A percentile compares a stretch with the other conserved stretches of the same genome.
Conservation (phyloP, 37 sponge, comb jelly and placozoan genomes). For the Beroe forskalii region DNA sequence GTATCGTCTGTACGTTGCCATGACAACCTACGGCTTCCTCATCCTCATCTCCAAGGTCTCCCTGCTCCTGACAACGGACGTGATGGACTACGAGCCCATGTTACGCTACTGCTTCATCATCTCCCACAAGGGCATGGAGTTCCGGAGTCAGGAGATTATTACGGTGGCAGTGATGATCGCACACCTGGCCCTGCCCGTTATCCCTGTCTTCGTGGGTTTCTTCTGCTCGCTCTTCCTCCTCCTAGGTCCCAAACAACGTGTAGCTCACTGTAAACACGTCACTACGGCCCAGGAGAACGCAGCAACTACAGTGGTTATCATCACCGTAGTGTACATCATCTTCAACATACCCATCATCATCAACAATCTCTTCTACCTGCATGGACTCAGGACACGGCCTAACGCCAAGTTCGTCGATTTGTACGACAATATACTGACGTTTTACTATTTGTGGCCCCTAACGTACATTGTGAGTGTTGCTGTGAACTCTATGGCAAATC, state of each 20-base stretch:
- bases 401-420: not conserved
- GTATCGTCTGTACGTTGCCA: not conserved
- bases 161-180: not conserved
- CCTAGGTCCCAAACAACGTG: not conserved
- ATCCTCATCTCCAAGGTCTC: not conserved
- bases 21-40: not conserved
- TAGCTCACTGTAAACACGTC: not conserved
- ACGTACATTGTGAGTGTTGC: conserved; percentile 31
- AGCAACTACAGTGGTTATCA: not conserved
- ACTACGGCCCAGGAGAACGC: not conserved
- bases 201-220: not conserved
- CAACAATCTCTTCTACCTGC: not conserved
- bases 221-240: not conserved
- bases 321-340: conserved; percentile 2
- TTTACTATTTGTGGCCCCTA: conserved; percentile 13
- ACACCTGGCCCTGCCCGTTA: conserved; percentile 19
- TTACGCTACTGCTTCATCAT: conserved; percentile 20
- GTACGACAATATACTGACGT: not conserved
- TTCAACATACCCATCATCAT: conserved; percentile 9
- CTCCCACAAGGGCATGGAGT: not conserved
- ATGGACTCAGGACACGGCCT: not conserved
- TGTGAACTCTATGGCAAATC: not conserved
- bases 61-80: not conserved
- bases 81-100: conserved; percentile 54
- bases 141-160: not conserved